Conservation (phyloP, 2,797 vertebrate genomes). For the Notamacropus eugenii region DNA sequence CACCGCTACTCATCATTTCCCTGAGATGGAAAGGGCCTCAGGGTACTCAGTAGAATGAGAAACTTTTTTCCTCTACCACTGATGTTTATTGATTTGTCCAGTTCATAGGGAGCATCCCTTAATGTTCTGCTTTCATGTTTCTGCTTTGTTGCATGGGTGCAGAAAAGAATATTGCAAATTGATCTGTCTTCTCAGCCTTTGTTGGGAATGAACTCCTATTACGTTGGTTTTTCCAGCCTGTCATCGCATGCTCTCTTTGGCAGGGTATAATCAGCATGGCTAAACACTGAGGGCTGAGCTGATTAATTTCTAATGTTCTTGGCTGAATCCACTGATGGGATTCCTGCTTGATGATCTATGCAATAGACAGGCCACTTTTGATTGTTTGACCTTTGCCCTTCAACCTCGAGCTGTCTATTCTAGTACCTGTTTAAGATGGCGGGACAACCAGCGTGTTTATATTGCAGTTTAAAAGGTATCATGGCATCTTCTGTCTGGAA, state of each 20-base stretch:
- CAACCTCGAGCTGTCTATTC: conserved; percentile 82
- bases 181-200: conserved; percentile 92
- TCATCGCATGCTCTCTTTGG: conserved; percentile 84
- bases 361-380: conserved; percentile 92
- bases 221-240: conserved; percentile 86
- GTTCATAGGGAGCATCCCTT: conserved; percentile 94
- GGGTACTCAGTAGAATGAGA: conserved; percentile 84
- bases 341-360: conserved; percentile 93
- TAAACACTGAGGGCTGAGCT: conserved; percentile 90
- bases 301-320: conserved; percentile 91
- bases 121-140: conserved; percentile 96
- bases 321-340: conserved; percentile 90
- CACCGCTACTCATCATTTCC: conserved; percentile 80
- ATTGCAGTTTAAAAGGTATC: conserved; percentile 77
- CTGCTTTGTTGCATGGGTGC: conserved; percentile 92
- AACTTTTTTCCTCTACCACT: conserved; percentile 86
- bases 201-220: conserved; percentile 89
- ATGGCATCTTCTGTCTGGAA: conserved; percentile 65
- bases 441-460: conserved; percentile 70
- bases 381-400: conserved; percentile 92
- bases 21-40: conserved; percentile 79
- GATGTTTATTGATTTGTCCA: conserved; percentile 97
- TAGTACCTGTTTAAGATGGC: conserved; percentile 85
- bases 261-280: conserved; percentile 87
- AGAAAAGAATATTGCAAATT: conserved; percentile 97